phyloP scores from a whole-genome alignment of 2,888 invertebrate genomes.

The Selenia dentaria region DNA sequence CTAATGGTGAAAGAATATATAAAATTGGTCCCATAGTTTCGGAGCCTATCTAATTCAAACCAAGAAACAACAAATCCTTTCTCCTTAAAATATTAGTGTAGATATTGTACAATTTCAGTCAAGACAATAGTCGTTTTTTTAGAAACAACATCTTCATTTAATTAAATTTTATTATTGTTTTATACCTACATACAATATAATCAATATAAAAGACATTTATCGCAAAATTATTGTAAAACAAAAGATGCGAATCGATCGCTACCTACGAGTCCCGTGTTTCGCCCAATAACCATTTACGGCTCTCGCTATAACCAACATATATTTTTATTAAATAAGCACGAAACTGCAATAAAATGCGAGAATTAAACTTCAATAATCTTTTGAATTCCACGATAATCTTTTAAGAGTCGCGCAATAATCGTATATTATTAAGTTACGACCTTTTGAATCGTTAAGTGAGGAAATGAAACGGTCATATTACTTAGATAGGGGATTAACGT shows the following conservation, averaged over 20 bases:
- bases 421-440: conserved; percentile 66
- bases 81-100: too few relatives aligned
- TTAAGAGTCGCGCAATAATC: conserved; percentile 58
- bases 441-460: conserved; percentile 45
- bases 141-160: too few relatives aligned
- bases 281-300: conserved; percentile 50
- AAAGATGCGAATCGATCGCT: background rate
- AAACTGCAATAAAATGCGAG: conserved; percentile 64
- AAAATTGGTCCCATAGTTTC: too few relatives aligned
- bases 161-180: too few relatives aligned
- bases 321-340: conserved; percentile 61
- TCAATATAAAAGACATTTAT: too few relatives aligned
- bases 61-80: too few relatives aligned
- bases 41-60: too few relatives aligned
- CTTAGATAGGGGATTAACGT: conserved; percentile 46
- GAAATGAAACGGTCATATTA: conserved; percentile 46
- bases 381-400: conserved; percentile 61
- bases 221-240: background rate
- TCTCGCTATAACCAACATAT: conserved; percentile 28
- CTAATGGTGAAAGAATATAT: too few relatives aligned
- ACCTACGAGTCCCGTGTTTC: conserved; percentile 22
- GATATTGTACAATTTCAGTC: too few relatives aligned
- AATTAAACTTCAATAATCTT: conserved; percentile 65
- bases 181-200: too few relatives aligned
- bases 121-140: too few relatives aligned